phyloP scores from a whole-genome alignment of 2,888 invertebrate species.

The Clanis bilineata region DNA sequence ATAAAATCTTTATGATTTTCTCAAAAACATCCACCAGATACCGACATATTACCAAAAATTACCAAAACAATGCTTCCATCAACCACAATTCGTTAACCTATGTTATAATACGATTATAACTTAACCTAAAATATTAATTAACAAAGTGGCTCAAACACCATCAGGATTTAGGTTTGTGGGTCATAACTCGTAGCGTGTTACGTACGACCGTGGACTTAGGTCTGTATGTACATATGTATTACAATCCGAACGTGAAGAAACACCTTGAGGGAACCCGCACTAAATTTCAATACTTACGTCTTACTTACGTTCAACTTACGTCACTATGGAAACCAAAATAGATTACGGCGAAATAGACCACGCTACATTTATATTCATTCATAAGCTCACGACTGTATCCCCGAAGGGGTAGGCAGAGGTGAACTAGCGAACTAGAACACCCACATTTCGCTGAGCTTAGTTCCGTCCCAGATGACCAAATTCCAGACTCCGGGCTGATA shows the following conservation, averaged over 20 bases:
- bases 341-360: background rate
- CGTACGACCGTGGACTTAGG: background rate
- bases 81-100: background rate
- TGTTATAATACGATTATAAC: background rate
- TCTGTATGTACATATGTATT: background rate
- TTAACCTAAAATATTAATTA: background rate
- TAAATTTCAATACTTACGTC: background rate
- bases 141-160: background rate
- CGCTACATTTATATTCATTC: background rate
- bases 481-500: no score
- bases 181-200: background rate
- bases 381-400: no score
- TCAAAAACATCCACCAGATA: no score
- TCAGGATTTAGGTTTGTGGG: slow-evolving; percentile 4
- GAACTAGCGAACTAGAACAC: no score
- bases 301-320: background rate
- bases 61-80: background rate
- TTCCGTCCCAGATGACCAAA: no score
- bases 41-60: background rate
- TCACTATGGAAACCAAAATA: background rate
- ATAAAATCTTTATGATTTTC: no score
- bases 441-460: no score
- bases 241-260: slow-evolving; percentile 1
- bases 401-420: no score
- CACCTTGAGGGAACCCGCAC: slow-evolving; percentile 3